Evolutionary conservation across 2,113 vertebrate genomes (phyloP).

Genomic region (Phoxinus phoxinus): DNA sequence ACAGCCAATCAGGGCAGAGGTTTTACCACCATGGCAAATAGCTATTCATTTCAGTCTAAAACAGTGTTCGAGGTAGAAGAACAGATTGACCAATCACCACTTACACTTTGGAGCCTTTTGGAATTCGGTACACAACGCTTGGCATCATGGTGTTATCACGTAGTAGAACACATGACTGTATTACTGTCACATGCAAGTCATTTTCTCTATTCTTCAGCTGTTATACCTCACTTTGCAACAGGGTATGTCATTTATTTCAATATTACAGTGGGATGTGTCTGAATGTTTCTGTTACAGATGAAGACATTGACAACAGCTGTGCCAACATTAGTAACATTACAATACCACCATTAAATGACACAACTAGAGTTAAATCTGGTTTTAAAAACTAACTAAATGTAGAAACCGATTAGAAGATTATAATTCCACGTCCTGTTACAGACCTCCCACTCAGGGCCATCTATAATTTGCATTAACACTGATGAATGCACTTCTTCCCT

Average conservation of each 20-base stretch:
- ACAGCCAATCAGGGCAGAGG: slow-evolving; percentile 76
- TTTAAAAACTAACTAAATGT: slow-evolving; percentile 2
- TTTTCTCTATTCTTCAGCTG: slow-evolving; percentile 12
- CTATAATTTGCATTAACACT: slow-evolving; percentile 31
- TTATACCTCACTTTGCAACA: slow-evolving; percentile 9
- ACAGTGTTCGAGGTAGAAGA: not conserved
- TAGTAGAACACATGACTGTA: slow-evolving; percentile 30
- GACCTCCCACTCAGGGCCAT: slow-evolving; percentile 40
- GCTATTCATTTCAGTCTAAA: not conserved
- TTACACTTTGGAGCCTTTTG: not conserved
- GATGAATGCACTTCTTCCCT: not conserved
- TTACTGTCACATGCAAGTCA: slow-evolving; percentile 21
- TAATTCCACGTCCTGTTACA: not conserved
- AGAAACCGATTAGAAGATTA: not conserved
- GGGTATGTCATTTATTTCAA: slow-evolving; percentile 8
- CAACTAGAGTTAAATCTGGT: slow-evolving; percentile 1
- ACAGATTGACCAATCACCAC: slow-evolving; percentile 5
- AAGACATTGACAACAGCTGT: slow-evolving; percentile 17
- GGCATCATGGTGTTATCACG: slow-evolving; percentile 16
- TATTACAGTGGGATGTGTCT: slow-evolving; percentile 33
- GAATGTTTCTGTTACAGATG: not conserved
- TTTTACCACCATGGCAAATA: slow-evolving; percentile 80
- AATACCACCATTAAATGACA: not conserved
- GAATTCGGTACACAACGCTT: slow-evolving; percentile 26
- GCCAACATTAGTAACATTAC: slow-evolving; percentile 17